Conservation (phyloP, 2,113 vertebrate genomes). For the Falcunculus frontatus region DNA sequence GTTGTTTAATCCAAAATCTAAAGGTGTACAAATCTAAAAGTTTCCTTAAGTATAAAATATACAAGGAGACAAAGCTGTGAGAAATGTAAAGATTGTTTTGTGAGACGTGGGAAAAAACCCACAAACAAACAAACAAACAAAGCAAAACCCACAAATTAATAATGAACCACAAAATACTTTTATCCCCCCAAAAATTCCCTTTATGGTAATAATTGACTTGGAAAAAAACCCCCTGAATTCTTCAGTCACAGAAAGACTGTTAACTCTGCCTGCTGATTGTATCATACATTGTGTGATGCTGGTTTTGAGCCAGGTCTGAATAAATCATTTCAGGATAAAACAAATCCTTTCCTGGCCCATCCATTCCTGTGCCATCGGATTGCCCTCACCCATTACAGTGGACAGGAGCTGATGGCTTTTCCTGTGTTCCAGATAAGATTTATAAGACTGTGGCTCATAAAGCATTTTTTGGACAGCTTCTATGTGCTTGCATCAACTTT, state of each 20-base stretch:
- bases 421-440: background rate
- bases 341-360: background rate
- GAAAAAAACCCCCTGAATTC: background rate
- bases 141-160: background rate
- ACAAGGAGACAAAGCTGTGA: background rate
- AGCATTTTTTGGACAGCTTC: background rate
- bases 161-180: background rate
- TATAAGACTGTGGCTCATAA: background rate
- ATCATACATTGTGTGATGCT: background rate
- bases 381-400: background rate
- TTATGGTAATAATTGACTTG: background rate
- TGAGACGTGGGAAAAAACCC: accelerated
- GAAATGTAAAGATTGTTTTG: background rate
- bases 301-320: background rate
- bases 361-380: background rate
- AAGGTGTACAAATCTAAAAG: background rate
- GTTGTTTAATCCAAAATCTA: background rate
- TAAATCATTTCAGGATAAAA: background rate
- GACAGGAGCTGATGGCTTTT: background rate
- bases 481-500: background rate
- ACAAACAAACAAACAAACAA: background rate
- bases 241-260: background rate
- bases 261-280: background rate
- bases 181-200: accelerated
- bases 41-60: background rate